phyloP scores from a whole-genome alignment of 2,797 vertebrate genomes.

The Podarcis siculus region DNA sequence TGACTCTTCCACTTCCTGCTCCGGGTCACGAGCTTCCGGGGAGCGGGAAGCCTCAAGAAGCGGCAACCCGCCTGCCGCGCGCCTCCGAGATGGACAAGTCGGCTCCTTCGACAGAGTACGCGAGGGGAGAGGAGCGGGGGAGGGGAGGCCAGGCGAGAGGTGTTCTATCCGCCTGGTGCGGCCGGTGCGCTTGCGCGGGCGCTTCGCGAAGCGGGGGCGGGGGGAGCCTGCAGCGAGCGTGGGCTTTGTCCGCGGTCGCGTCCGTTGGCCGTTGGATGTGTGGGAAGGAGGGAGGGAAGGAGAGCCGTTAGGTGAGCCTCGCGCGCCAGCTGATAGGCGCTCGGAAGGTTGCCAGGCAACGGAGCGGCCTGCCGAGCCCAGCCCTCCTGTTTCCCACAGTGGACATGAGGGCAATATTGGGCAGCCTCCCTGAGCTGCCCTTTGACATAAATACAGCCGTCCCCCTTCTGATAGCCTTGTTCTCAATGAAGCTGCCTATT shows the following conservation, averaged over 20 bases:
- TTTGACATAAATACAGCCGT: no score
- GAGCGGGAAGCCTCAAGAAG: constrained; percentile 60
- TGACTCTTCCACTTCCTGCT: not conserved
- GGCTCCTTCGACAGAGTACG: not conserved
- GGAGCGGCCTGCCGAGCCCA: no score
- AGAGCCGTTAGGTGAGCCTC: not conserved
- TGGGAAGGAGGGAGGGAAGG: not conserved
- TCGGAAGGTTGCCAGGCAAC: no score
- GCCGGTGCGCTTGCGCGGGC: no score
- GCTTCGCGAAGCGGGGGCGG: no score
- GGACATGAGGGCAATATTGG: no score
- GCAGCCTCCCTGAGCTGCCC: no score
- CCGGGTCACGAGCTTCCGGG: constrained; percentile 41
- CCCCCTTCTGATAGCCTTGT: no score
- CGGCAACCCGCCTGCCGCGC: not conserved
- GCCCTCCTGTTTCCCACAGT: no score
- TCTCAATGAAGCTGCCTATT: no score
- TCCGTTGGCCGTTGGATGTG: not conserved
- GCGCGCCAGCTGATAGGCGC: not conserved
- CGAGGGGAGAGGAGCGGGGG: no score
- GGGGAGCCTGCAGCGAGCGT: not conserved
- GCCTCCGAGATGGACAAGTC: not conserved
- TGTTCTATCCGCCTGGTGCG: not conserved
- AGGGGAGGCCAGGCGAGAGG: not conserved
- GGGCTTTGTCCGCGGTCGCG: not conserved